phyloP scores from a whole-genome alignment of 2,113 vertebrate genomes.

The Microcebus griseorufus region DNA sequence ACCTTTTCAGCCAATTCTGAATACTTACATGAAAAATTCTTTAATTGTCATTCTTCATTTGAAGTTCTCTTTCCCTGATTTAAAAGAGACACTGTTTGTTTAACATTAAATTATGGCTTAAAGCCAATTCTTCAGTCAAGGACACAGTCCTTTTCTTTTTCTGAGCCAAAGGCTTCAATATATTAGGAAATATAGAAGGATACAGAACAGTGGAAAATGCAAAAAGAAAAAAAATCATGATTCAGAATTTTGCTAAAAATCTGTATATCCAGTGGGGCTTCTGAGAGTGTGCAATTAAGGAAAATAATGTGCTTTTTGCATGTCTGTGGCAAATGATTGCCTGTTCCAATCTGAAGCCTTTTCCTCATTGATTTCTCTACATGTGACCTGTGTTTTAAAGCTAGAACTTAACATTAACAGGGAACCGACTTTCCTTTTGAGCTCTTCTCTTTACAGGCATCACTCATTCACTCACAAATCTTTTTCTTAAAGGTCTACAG shows the following conservation, averaged over 20 bases:
- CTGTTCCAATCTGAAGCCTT: not conserved
- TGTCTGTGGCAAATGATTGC: not conserved
- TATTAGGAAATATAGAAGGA: not conserved
- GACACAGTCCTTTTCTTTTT: not conserved
- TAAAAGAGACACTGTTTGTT: not conserved
- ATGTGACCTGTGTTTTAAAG: not conserved
- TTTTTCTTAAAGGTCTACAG: not conserved
- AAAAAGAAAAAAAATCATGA: not conserved
- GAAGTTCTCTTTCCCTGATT: not conserved
- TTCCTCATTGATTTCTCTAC: not conserved
- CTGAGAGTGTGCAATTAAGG: not conserved
- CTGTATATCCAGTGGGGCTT: not conserved
- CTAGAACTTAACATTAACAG: not conserved
- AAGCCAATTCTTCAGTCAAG: constrained; percentile 35
- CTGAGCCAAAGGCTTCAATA: not conserved
- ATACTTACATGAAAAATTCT: not conserved
- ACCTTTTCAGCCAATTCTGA: not conserved
- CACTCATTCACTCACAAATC: not conserved
- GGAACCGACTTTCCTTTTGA: not conserved
- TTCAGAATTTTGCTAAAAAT: constrained; percentile 15
- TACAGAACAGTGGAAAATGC: not conserved
- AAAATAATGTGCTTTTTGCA: not conserved
- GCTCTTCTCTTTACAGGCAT: not conserved
- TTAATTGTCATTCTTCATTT: constrained; percentile 26
- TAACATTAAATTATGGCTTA: constrained; percentile 22